Base-by-base conservation (phyloP, 37 sponge, comb jelly and placozoan species). In the Ianthella basta region DNA sequence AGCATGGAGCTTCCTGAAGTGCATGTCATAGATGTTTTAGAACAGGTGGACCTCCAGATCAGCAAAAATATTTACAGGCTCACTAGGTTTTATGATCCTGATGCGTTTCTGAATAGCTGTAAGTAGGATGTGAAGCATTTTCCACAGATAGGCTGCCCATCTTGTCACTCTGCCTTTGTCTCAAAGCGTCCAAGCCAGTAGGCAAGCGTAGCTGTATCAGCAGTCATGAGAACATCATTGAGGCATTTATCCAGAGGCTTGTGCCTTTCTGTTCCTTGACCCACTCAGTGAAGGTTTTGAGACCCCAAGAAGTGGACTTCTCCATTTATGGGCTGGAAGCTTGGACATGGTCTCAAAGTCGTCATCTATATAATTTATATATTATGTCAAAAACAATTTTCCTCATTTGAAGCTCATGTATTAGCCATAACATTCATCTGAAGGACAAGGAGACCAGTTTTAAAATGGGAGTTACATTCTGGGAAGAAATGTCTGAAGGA, bases 91-190 rank as follows among this genome's bases (percentile, higher is more conserved):
- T 18, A 15, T 55, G 44, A 30, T 79, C 38, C 63, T 72, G 68
- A 86, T 86, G 68, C 79, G 68, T 21, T 68, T 4, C 18, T 59
- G 86, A 55, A 86, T 21, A 38, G 60, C 80, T 30, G 1, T 56
- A 19, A 19, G 16, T 56, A 19, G 59, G 59, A 18, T 56, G 59
- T 15, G 18, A 19, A 56, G n/a, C n/a, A n/a, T n/a, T n/a, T n/a
- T n/a, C n/a, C n/a, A n/a, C n/a, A n/a, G n/a, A n/a, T n/a, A 56
- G 59, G 59, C 59, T 56, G 15, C 18, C 59, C 59, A 18, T 56
- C 59, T 56, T 56, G 59, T 56, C 59, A 19, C 18, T 18, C 16
- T 19, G 59, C 59, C 59, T 56, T 18, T 18, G 59, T 56, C 59
- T 19, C 59, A 56, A 56, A 56, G 59, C 59, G 59, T 19, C 59